Evolutionary conservation across 2,888 invertebrate species (phyloP), one percentile per base, ranked within the genome.

Genomic region (Linnaemya tessellans): DNA sequence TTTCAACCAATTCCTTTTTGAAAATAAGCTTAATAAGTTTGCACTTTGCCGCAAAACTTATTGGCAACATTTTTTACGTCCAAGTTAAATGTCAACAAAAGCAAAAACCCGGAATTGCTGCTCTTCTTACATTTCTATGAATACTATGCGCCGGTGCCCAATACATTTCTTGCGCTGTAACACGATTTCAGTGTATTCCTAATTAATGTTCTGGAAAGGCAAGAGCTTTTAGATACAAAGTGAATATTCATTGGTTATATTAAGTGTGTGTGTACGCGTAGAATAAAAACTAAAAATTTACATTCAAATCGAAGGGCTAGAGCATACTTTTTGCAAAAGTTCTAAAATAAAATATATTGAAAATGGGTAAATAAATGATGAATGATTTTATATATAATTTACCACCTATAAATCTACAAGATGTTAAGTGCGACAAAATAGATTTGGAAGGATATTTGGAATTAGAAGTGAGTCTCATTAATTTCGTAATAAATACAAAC

Each of bases 401-500:
- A 77, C 62, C 51, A 41, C 54, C 81, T 38, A 20, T 25, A 54
- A 49, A 67, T 43, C 51, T 60, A 43, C 25, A 38, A 58, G 41
- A 64, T 68, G 20, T 62, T 64, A 78, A 75, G 60, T 54, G 85
- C 65, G 43, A 65, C 2, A 49, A 65, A 67, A 56, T 64, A 49
- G 73, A 67, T 71, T 75, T 84, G 51, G 87, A 89, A 67, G 88
- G 88, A 22, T 86, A 82, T 78, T 84, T 89, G 58, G 88, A 89
- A 88, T 88, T 90, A 70, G 88, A 88, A 89, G 87, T 89, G 70
- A 88, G 87, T 86, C 87, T 88, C 84, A 88, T 89, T 70, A 88
- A 88, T 89, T 90, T 90, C 88, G 87, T 89, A 89, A 89, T 87
- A 15, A 46, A 15, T 7, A 22, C 18, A 60, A 43, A 38, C 5